A percentile compares a stretch with the other conserved stretches of the same genome.
These are phyloP conservation scores for Tetraneura akinire DNA, from an alignment of 1,140 invertebrate species.

Conservation along the genomic window DNA sequence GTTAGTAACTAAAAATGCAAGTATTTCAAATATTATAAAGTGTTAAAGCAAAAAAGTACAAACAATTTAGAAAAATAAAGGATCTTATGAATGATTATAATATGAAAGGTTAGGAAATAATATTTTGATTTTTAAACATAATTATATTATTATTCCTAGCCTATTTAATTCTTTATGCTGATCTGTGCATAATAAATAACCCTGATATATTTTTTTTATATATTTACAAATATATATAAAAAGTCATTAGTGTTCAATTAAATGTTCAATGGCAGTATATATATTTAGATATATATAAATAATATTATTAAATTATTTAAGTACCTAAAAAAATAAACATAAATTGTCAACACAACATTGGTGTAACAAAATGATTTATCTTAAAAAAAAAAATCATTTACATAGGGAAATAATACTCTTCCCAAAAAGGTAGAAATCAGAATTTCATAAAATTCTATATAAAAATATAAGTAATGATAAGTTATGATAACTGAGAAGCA, in stretches of 20 bases:
- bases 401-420: background rate
- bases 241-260: conserved; percentile 12
- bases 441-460: conserved; percentile 35
- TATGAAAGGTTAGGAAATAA: background rate
- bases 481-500: background rate
- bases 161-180: conserved; percentile 13
- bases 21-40: background rate
- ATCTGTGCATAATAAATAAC: conserved; percentile 43
- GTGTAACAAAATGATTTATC: conserved; percentile 6
- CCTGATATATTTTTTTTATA: conserved; percentile 43
- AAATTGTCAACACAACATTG: conserved; percentile 5
- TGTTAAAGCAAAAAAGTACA: background rate
- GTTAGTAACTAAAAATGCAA: background rate
- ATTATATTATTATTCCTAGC: conserved; percentile 5
- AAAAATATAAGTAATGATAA: conserved; percentile 17
- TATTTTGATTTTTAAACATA: conserved; percentile 37
- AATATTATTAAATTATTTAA: conserved; percentile 29
- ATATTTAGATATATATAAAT: too few relatives aligned
- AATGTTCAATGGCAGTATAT: conserved; percentile 44
- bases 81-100: conserved; percentile 7
- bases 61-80: conserved; percentile 23
- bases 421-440: background rate
- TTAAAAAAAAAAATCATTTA: background rate
- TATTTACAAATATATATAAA: conserved; percentile 39
- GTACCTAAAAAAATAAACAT: conserved; percentile 25